Evolutionary conservation across 2,113 vertebrate genomes (phyloP).

Genomic region (Lasiurus cinereus): DNA sequence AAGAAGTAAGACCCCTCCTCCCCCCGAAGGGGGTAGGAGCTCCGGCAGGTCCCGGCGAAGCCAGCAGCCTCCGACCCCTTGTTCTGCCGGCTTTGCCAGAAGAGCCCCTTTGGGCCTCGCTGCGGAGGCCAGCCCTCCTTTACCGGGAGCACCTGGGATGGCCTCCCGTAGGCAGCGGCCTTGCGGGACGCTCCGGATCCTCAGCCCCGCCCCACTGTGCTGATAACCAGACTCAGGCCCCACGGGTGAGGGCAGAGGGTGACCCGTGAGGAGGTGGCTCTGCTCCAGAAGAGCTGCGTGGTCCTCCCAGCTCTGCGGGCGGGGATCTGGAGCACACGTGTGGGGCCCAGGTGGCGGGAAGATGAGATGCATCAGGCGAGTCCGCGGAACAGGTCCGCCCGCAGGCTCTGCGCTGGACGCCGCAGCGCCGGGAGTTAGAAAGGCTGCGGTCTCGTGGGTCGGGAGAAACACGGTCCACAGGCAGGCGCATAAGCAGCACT

Average conservation of each 20-base stretch:
- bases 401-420: neutral
- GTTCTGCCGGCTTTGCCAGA: neutral
- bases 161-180: neutral
- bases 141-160: neutral
- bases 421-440: no score
- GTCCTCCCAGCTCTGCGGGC: neutral
- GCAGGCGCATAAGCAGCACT: rapidly evolving
- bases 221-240: neutral
- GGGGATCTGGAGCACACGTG: neutral
- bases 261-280: neutral
- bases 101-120: neutral
- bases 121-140: neutral
- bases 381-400: neutral
- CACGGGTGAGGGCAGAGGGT: neutral
- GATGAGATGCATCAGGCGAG: neutral
- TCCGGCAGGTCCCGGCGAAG: neutral
- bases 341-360: neutral
- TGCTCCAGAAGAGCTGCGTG: neutral
- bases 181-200: neutral
- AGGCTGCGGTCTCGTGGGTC: neutral
- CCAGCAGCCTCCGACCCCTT: neutral
- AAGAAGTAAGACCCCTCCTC: neutral
- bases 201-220: no score
- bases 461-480: neutral
- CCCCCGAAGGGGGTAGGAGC: neutral